These are phyloP conservation scores for Crocodylus rhombifer DNA, from an alignment of 2,797 vertebrate genomes.

Conservation along the genomic window DNA sequence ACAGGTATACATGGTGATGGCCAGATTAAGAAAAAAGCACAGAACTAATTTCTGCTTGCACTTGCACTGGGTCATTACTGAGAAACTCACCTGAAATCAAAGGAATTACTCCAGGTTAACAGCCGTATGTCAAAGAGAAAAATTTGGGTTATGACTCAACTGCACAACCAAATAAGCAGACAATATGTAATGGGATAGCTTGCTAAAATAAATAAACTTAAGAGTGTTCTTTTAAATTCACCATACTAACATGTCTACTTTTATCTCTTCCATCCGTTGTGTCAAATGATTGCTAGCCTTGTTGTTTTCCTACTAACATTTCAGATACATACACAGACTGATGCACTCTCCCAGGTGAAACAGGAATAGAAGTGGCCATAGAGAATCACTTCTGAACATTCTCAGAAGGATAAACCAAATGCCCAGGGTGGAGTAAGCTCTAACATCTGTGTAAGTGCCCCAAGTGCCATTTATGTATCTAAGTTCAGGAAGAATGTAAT, in stretches of 20 bases:
- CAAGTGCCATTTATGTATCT: too few relatives aligned
- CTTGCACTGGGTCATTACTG: background rate
- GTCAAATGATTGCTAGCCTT: too few relatives aligned
- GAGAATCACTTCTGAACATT: too few relatives aligned
- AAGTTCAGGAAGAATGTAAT: too few relatives aligned
- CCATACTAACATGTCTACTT: background rate
- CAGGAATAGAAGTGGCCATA: too few relatives aligned
- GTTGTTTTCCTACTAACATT: too few relatives aligned
- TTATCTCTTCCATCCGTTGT: background rate
- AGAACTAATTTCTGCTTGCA: background rate
- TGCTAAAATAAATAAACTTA: background rate
- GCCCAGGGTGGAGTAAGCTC: too few relatives aligned
- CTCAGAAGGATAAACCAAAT: too few relatives aligned
- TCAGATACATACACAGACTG: too few relatives aligned
- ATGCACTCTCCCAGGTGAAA: too few relatives aligned
- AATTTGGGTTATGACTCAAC: background rate
- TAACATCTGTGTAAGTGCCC: too few relatives aligned
- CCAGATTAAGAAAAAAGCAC: background rate
- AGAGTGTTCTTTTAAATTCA: background rate
- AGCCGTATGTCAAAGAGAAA: background rate
- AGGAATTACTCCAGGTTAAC: background rate
- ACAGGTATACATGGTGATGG: background rate
- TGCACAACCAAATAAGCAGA: background rate
- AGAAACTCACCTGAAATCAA: background rate
- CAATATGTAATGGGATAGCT: accelerated